phyloP scores from a whole-genome alignment of 2,888 invertebrate species.

The Osmoderma eremita region DNA sequence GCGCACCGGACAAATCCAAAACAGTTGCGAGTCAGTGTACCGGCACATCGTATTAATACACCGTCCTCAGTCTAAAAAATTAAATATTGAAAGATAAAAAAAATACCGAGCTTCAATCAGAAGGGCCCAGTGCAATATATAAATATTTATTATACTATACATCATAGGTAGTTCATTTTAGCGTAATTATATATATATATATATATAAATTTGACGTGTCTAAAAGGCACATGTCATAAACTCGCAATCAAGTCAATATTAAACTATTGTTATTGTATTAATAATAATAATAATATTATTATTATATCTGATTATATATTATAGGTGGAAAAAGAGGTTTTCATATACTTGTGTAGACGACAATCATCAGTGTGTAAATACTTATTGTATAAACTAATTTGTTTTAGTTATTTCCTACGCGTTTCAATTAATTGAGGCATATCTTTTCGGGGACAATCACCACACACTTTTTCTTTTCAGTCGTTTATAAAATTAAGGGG shows the following conservation, averaged over 20 bases:
- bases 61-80: conserved; percentile 51
- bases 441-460: conserved; percentile 50
- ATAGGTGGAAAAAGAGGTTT: conserved; percentile 10
- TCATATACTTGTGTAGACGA: conserved; percentile 36
- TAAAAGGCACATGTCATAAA: conserved; percentile 46
- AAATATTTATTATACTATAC: conserved; percentile 22
- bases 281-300: conserved; percentile 6
- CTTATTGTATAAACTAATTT: conserved; percentile 44
- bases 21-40: conserved; percentile 10
- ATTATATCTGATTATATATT: conserved; percentile 21
- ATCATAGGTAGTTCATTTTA: conserved; percentile 13
- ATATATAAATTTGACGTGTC: conserved; percentile 28
- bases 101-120: conserved; percentile 49
- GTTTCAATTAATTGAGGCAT: conserved; percentile 59
- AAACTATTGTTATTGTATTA: conserved; percentile 33
- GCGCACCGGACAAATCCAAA: conserved; percentile 3
- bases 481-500: not conserved
- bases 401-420: conserved; percentile 56
- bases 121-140: conserved; percentile 57
- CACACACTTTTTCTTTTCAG: conserved; percentile 31
- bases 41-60: conserved; percentile 34
- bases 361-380: conserved; percentile 42
- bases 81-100: conserved; percentile 22
- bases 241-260: conserved; percentile 60
- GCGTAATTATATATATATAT: conserved; percentile 18